A percentile compares a stretch with the other conserved stretches of the same genome.
Conservation (phyloP, 2,888 invertebrate species). For the Yponomeuta plumbellus region DNA sequence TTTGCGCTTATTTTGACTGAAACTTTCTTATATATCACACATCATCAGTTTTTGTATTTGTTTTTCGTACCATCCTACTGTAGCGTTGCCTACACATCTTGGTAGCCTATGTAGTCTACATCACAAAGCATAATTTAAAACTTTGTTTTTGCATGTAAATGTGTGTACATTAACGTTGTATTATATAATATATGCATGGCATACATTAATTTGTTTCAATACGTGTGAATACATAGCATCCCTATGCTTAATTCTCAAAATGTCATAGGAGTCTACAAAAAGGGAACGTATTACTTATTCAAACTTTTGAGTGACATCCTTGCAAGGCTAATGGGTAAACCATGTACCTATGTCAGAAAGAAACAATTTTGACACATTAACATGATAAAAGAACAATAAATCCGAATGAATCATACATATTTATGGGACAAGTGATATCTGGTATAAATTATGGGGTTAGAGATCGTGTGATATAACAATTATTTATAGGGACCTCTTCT, state of each 20-base stretch:
- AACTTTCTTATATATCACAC: no score
- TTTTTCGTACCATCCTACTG: neutral
- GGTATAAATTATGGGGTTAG: neutral
- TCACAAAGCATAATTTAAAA: conserved; percentile 1
- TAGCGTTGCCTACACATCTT: conserved; percentile 22
- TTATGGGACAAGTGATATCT: neutral
- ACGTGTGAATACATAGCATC: neutral
- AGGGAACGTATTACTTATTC: no score
- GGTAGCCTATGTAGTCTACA: neutral
- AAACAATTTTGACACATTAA: neutral
- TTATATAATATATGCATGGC: neutral
- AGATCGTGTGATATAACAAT: neutral
- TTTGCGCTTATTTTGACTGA: no score
- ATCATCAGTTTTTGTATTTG: no score
- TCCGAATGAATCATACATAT: neutral
- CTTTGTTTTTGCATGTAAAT: conserved; percentile 29
- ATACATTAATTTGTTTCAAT: neutral
- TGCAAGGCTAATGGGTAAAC: neutral
- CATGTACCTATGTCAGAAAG: neutral
- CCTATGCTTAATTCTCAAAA: no score
- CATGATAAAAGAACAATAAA: neutral
- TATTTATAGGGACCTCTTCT: neutral
- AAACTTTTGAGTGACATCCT: no score
- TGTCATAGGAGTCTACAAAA: no score
- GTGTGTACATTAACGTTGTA: neutral